Conservation (phyloP, 1,140 invertebrate species). For the Aphaenogaster ashmeadi region DNA sequence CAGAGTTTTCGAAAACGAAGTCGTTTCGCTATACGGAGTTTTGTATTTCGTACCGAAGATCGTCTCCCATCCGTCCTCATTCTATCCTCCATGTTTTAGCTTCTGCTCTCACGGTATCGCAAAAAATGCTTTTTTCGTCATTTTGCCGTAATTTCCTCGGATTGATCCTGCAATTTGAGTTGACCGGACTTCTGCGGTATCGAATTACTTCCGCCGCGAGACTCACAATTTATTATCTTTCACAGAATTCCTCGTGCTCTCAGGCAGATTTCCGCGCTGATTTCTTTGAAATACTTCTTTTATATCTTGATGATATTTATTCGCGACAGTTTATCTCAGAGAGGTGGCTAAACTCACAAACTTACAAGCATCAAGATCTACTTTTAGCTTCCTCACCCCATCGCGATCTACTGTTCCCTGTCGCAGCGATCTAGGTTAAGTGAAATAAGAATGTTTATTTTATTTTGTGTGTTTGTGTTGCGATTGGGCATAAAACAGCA, state of each 20-base stretch:
- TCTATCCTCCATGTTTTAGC: not conserved
- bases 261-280: not conserved
- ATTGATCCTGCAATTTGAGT: constrained; percentile 34
- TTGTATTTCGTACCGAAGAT: constrained; percentile 19
- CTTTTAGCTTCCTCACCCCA: too few relatives aligned
- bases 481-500: too few relatives aligned
- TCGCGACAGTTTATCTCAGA: not conserved
- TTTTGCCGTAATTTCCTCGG: constrained; percentile 27
- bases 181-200: not conserved
- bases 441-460: too few relatives aligned
- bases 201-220: constrained; percentile 13
- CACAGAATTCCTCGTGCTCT: not conserved
- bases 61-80: not conserved
- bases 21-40: constrained; percentile 15
- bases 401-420: too few relatives aligned
- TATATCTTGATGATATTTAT: not conserved
- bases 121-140: not conserved
- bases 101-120: not conserved
- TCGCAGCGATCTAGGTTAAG: too few relatives aligned
- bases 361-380: too few relatives aligned
- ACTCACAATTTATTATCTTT: constrained; percentile 26
- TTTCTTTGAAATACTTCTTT: constrained; percentile 11
- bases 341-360: too few relatives aligned
- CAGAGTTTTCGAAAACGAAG: constrained; percentile 45
- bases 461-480: too few relatives aligned